Evolutionary conservation across 2,888 invertebrate species (phyloP).

Genomic region (Thereva unica): DNA sequence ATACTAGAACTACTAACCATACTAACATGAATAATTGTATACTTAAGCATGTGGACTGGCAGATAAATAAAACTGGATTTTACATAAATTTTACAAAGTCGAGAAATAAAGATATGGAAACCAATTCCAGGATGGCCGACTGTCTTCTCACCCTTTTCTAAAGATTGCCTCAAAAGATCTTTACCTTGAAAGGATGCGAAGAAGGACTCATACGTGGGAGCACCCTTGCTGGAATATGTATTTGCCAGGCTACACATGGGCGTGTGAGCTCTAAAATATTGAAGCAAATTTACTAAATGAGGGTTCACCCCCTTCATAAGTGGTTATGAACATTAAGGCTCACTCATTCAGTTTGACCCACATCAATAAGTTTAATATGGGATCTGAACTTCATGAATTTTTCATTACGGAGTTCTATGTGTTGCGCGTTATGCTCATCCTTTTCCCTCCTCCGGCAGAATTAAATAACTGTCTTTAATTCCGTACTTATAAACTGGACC

Average conservation of each 20-base stretch:
- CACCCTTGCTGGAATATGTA: constrained; percentile 1
- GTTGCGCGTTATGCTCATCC: too few relatives aligned
- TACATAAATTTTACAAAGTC: constrained; percentile 21
- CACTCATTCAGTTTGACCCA: constrained; percentile 25
- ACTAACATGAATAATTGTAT: background rate
- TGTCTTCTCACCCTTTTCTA: background rate
- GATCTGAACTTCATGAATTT: constrained; percentile 23
- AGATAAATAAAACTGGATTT: constrained; percentile 21
- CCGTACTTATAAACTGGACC: too few relatives aligned
- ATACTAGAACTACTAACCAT: background rate
- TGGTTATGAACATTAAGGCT: constrained; percentile 31
- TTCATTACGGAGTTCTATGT: constrained; percentile 9
- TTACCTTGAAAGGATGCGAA: constrained; percentile 18
- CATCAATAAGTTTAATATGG: constrained; percentile 27
- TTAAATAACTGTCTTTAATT: too few relatives aligned
- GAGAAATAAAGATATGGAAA: constrained; percentile 17
- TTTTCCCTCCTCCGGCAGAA: too few relatives aligned
- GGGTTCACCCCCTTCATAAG: constrained; percentile 33
- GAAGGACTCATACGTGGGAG: constrained; percentile 13
- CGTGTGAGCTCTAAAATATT: constrained; percentile 11
- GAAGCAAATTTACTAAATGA: constrained; percentile 28
- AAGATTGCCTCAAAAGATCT: background rate
- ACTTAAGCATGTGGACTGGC: background rate
- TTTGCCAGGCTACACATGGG: background rate
- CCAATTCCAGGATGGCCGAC: background rate